Base-by-base conservation (phyloP, 2,113 vertebrate species). In the Microcebus murinus region DNA sequence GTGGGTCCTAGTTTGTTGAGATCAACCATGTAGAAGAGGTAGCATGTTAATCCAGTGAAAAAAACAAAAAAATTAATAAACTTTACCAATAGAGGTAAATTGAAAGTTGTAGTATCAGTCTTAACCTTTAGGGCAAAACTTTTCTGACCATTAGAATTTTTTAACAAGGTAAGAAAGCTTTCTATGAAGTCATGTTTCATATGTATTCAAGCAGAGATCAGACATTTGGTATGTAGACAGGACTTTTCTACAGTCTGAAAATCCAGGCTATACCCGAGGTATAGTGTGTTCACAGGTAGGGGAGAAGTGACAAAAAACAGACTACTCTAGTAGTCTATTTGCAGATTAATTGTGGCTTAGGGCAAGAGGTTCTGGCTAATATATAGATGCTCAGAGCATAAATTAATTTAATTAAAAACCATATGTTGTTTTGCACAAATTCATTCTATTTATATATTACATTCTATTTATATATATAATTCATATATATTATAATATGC, bases 361-460 rank as follows among this genome's bases (percentile, higher is more conserved):
- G 48, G 25, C 57, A 86, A 34, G 8, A 42, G 13, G 36, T 13
- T 9, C 20, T 91, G 23, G 25, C 48, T 91, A 81, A 81, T 76
- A n/a, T 12, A n/a, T 29, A 42, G 48, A 34, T 52, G 8, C 50
- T 91, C 29, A 87, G 34, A 87, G 25, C 1, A 42, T 71, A 71
- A 73, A 57, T 31, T 87, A 84, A 94, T 18, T 92, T 84, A n/a
- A 77, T 88, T 65, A 39, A 92, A 83, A 94, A 36, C 2, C 21
- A 36, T 25, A 50, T 55, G 11, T 34, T 63, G 45, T 45, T 50
- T 86, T 48, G 61, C 45, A 67, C 15, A 86, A 80, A 48, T 71
- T 36, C 7, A 50, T 82, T 88, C 14, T 45, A 8, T 45, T 45
- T 45, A 45, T 45, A 45, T 8, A 45, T 45, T 45, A 45, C 45